These are phyloP conservation scores for Sebastes taczanowskii DNA, from an alignment of 2,797 vertebrate genomes.

Conservation along the genomic window DNA sequence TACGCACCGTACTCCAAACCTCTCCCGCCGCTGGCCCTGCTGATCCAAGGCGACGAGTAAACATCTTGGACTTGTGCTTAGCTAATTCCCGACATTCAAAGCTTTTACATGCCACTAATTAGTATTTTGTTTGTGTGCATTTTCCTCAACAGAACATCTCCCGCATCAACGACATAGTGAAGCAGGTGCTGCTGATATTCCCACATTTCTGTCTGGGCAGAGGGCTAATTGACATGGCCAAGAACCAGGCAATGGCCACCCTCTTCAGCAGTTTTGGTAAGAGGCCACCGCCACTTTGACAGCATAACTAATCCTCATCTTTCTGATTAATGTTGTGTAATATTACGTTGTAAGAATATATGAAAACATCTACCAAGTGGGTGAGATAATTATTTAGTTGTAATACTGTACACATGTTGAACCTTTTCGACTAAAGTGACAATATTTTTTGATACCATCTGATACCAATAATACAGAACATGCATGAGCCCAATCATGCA, in stretches of 20 bases:
- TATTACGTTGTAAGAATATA: not conserved
- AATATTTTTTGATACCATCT: not conserved
- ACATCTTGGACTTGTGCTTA: slow-evolving; percentile 11
- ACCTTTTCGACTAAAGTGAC: not conserved
- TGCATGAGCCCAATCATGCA: not conserved
- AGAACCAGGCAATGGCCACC: slow-evolving; percentile 94
- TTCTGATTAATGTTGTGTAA: not conserved
- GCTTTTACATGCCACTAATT: slow-evolving; percentile 2
- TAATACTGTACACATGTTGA: not conserved
- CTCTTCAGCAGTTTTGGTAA: slow-evolving; percentile 91
- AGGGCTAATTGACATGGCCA: slow-evolving; percentile 98
- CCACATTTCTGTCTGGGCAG: slow-evolving; percentile 97
- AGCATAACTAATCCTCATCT: not conserved
- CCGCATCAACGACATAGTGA: slow-evolving; percentile 92
- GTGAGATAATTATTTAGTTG: not conserved
- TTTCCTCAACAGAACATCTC: slow-evolving; percentile 84
- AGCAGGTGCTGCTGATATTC: slow-evolving; percentile 94
- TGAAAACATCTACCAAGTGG: not conserved
- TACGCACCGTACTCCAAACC: not conserved
- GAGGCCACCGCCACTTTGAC: slow-evolving; percentile 37
- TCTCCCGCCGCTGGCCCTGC: slow-evolving; percentile 18
- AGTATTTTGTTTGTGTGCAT: slow-evolving; percentile 19
- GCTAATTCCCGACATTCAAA: slow-evolving; percentile 16
- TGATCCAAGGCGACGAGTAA: slow-evolving; percentile 26
- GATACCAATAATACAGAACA: not conserved